phyloP scores from a whole-genome alignment of 2,888 invertebrate genomes.

The Nomada fucata region DNA sequence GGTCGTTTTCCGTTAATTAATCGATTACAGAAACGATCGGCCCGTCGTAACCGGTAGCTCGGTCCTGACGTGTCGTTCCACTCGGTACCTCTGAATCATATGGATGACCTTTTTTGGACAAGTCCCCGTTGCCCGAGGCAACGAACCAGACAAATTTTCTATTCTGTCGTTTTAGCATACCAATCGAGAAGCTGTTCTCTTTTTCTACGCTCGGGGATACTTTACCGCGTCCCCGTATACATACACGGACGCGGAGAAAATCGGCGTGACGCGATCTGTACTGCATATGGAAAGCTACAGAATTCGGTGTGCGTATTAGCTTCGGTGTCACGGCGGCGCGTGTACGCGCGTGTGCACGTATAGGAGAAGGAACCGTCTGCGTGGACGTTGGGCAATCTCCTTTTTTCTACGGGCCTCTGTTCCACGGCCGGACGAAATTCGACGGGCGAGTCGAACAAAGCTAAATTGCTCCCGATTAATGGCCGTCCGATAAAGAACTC shows the following conservation, averaged over 20 bases:
- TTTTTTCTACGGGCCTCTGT: not conserved
- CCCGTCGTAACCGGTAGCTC: slow-evolving; percentile 29
- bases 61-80: slow-evolving; percentile 18
- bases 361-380: not conserved
- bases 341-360: no score
- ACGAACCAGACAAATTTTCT: slow-evolving; percentile 10
- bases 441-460: not conserved
- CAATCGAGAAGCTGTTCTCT: not conserved
- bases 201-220: not conserved
- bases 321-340: no score
- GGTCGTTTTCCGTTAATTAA: slow-evolving; percentile 45
- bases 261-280: no score
- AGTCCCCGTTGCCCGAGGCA: slow-evolving; percentile 2
- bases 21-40: slow-evolving; percentile 42
- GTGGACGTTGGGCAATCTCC: not conserved
- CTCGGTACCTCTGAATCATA: slow-evolving; percentile 25
- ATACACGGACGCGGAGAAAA: no score
- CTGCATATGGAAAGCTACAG: no score
- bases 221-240: not conserved
- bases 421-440: not conserved
- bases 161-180: slow-evolving; percentile 6
- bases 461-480: slow-evolving; percentile 20
- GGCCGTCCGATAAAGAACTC: slow-evolving; percentile 14
- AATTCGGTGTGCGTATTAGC: no score
- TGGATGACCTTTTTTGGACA: slow-evolving; percentile 52